Evolutionary conservation across 2,113 vertebrate genomes (phyloP).

Genomic region (Ifrita kowaldi): DNA sequence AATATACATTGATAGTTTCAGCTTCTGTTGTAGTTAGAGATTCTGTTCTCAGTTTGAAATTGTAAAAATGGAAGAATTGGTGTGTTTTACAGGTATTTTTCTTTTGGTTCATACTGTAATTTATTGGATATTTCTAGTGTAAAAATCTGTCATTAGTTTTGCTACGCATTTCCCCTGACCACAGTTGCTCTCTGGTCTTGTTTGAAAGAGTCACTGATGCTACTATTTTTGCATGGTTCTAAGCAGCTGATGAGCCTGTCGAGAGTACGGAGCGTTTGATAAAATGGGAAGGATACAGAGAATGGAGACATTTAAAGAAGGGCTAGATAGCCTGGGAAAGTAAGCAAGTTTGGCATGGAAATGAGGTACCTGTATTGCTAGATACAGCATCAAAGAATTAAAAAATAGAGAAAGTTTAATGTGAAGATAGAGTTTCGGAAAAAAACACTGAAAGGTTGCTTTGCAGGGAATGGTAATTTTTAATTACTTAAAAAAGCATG

Average conservation of each 20-base stretch:
- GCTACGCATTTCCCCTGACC: neutral
- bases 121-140: neutral
- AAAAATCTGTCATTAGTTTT: neutral
- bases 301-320: neutral
- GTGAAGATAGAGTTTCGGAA: neutral
- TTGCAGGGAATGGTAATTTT: neutral
- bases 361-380: neutral
- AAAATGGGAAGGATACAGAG: neutral
- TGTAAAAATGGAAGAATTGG: neutral
- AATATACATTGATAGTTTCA: neutral
- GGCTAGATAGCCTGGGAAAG: neutral
- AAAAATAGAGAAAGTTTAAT: neutral
- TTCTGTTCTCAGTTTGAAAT: neutral
- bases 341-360: neutral
- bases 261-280: neutral
- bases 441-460: neutral
- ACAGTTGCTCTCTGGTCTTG: neutral
- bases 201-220: neutral
- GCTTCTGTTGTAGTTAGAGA: neutral
- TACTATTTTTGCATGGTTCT: neutral
- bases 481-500: neutral
- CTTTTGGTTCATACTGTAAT: neutral
- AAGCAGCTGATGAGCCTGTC: neutral
- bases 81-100: neutral
- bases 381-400: neutral